Conservation (phyloP, 2,113 vertebrate species). For the Thalassoma bifasciatum region DNA sequence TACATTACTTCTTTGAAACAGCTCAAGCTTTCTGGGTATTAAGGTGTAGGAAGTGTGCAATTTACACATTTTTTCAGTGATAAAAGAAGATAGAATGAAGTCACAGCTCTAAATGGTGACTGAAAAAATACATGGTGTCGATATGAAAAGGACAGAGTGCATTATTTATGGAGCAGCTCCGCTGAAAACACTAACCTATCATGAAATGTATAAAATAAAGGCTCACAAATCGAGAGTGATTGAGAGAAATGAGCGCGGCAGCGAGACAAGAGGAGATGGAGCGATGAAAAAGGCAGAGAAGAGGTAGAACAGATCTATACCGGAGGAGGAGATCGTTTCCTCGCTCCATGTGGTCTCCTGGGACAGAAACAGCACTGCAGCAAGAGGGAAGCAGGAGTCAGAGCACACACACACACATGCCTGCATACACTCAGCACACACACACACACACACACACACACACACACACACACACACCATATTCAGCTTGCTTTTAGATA, state of each 20-base stretch:
- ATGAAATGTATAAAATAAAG: neutral
- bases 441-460: slow-evolving; percentile 4
- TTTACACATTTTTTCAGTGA: neutral
- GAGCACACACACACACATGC: neutral
- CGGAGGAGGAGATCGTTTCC: slow-evolving; percentile 35
- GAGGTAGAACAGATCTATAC: slow-evolving; percentile 25
- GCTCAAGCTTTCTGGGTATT: no score
- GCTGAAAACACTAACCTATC: neutral
- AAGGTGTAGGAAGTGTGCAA: no score
- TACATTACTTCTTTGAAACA: no score
- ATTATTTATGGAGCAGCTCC: neutral
- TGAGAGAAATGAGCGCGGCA: slow-evolving; percentile 1
- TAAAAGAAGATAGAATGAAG: neutral
- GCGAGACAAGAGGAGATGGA: neutral
- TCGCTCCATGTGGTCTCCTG: slow-evolving; percentile 23
- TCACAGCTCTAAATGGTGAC: neutral
- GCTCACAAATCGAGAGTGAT: neutral
- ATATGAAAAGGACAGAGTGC: neutral
- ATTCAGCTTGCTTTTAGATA: slow-evolving; percentile 28
- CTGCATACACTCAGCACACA: neutral
- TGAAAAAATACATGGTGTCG: neutral
- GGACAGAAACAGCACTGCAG: slow-evolving; percentile 41
- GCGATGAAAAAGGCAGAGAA: slow-evolving; percentile 20
- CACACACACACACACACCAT: neutral
- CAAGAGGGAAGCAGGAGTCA: slow-evolving; percentile 16